Conservation (phyloP, 2,888 invertebrate species). For the Drosophila anomelani region DNA sequence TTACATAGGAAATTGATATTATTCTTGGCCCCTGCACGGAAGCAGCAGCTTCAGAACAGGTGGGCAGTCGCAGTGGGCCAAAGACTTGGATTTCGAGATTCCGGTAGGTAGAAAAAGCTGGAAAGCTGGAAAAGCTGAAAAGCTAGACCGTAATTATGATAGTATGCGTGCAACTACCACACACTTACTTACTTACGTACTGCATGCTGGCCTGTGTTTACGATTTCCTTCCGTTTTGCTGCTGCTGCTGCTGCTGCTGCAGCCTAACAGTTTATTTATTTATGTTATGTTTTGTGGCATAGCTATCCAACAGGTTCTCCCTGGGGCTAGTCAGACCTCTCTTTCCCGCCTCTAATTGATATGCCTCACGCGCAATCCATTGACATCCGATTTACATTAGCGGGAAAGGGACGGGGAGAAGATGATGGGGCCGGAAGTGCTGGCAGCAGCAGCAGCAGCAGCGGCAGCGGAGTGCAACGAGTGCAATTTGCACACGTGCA, state of each 20-base stretch:
- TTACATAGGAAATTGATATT: conserved; percentile 80
- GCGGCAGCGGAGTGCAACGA: conserved; percentile 27
- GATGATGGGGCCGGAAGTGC: conserved; percentile 32
- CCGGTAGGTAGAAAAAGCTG: neutral
- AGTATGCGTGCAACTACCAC: conserved; percentile 73
- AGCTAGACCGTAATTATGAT: conserved; percentile 70
- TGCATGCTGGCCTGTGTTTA: conserved; percentile 66
- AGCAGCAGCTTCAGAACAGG: conserved; percentile 71
- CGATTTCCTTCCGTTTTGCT: conserved; percentile 83
- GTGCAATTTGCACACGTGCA: conserved; percentile 70
- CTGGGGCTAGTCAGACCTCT: conserved; percentile 5
- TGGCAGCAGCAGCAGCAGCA: conserved; percentile 33
- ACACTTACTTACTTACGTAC: conserved; percentile 14
- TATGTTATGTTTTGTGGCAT: conserved; percentile 67
- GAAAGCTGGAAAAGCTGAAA: neutral
- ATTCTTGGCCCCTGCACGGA: conserved; percentile 74
- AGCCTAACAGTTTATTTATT: conserved; percentile 79
- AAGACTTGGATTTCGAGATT: conserved; percentile 3
- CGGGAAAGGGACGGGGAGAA: conserved; percentile 28
- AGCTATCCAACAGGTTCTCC: conserved; percentile 70
- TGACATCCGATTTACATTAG: conserved; percentile 84
- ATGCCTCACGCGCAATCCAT: conserved; percentile 81
- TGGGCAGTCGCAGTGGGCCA: conserved; percentile 43
- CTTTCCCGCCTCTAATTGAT: conserved; percentile 69
- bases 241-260: conserved; percentile 4